Evolutionary conservation across 2,888 invertebrate genomes (phyloP), one percentile per base, ranked within the genome.

Genomic region (Eupithecia abbreviata): DNA sequence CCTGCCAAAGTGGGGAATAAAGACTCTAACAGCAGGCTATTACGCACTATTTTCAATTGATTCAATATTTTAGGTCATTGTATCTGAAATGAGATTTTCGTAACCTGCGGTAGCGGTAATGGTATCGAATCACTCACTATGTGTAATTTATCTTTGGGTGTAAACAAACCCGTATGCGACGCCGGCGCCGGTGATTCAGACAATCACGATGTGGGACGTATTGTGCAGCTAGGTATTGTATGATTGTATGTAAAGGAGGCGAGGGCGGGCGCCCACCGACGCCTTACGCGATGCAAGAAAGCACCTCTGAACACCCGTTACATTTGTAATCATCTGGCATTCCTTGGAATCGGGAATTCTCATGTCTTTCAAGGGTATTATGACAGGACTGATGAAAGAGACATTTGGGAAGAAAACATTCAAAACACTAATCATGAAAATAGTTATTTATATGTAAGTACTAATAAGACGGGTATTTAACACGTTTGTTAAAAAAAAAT

Each of bases 181-280:
- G 85, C 82, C 82, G 89, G 87, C 88, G 90, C 87, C 91, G 90
- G 85, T 94, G 94, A 94, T 85, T 94, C 94, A 94, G 87, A 90
- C 90, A 90, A 89, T 91, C 85, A 91, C 91, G 89, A 93, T 92
- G 94, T 93, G 92, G 94, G 94, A 87, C 89, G 93, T 85, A 87
- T 88, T 89, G 87, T 88, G 87, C 83, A 82, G 82, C 82, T 83
- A 84, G 82, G 89, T 87, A 89, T 88, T 89, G 88, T 95, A 94
- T 94, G 94, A 89, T 88, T 88, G 88, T 95, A 94, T 94, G 94
- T 89, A 92, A 95, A 95, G 91, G 86, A 93, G 93, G 91, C 89
- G 90, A 89, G 89, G 91, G 91, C 92, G 91, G 89, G 86, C 91
- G 90, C 90, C 89, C 90, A 87, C 92, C 86, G 86, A 88, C 87